Evolutionary conservation across 2,113 vertebrate species (phyloP), one percentile per base, ranked within the genome.

Genomic region (Lucifuga dentata): DNA sequence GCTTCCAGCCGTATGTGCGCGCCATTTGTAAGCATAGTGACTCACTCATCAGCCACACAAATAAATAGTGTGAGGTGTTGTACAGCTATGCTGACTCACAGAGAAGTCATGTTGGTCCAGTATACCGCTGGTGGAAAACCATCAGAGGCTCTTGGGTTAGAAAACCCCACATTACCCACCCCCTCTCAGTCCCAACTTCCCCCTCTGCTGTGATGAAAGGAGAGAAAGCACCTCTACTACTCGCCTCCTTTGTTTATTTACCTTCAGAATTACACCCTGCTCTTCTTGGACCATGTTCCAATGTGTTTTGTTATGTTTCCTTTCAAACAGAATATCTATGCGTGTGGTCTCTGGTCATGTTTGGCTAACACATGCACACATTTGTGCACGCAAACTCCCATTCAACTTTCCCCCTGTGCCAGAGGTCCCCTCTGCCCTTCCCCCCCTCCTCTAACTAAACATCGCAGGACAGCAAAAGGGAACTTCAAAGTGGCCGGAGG

Each of bases 401-500:
- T 90, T 90, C 85, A 89, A 87, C 86, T 89, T 88, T 88, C 86
- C 84, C 79, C 76, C 78, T 81, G 87, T 80, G 82, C 78, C 76
- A 86, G 84, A 86, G 83, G 74, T 90, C 90, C 87, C 88, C 88
- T 79, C 86, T 86, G 80, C 88, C 88, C 88, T 80, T 73, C 86
- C 83, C 80, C n/a, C 78, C 85, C 81, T 80, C 86, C 87, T 73
- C 86, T 88, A 91, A 90, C 90, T 83, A 91, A 90, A 91, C 89
- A 91, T 83, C 61, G 86, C 90, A 90, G 88, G 87, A 89, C 85
- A 88, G 84, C 85, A 87, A 89, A 88, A 90, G 87, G 87, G 86
- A 91, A 91, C 90, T 92, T 93, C 91, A 93, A 93, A 93, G 90
- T 91, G 87, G 70, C 87, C 71, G 33, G 87, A 90, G 90, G 89